phyloP scores from a whole-genome alignment of 1,140 invertebrate genomes.

The Vanessa tameamea region DNA sequence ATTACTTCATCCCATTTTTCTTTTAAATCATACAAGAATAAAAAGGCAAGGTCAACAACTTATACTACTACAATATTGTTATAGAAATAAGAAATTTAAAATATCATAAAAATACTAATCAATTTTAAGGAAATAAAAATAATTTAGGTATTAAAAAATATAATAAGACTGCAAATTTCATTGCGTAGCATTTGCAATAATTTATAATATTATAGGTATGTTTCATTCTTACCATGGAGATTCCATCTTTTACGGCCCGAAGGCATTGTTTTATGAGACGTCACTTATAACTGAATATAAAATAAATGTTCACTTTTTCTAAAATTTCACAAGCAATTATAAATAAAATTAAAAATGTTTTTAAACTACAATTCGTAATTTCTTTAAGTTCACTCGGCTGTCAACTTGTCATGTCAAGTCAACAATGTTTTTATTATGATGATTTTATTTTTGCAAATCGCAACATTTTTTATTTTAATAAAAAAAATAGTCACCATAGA shows the following conservation, averaged over 20 bases:
- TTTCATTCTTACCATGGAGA: conserved; percentile 80
- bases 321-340: conserved; percentile 3
- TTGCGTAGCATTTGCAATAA: neutral
- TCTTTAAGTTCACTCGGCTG: conserved; percentile 13
- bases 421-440: conserved; percentile 25
- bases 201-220: conserved; percentile 15
- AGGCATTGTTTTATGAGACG: conserved; percentile 57
- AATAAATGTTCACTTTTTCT: neutral
- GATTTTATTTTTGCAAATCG: conserved; percentile 15
- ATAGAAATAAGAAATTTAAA: too few species aligned
- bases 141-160: neutral
- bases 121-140: too few species aligned
- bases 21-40: too few species aligned
- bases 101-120: too few species aligned
- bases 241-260: conserved; percentile 81
- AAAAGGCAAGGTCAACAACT: too few species aligned
- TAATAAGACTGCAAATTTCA: neutral
- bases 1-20: too few species aligned
- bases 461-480: conserved; percentile 4
- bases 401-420: conserved; percentile 29
- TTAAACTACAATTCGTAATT: conserved; percentile 22
- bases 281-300: neutral
- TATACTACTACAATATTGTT: too few species aligned
- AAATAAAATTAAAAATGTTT: conserved; percentile 15
- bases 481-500: neutral